Percentiles rank a stretch among this genome's conserved stretches.
Evolutionary conservation across 2,113 vertebrate species (phyloP).

Genomic region (Psilopsiagon aymara): DNA sequence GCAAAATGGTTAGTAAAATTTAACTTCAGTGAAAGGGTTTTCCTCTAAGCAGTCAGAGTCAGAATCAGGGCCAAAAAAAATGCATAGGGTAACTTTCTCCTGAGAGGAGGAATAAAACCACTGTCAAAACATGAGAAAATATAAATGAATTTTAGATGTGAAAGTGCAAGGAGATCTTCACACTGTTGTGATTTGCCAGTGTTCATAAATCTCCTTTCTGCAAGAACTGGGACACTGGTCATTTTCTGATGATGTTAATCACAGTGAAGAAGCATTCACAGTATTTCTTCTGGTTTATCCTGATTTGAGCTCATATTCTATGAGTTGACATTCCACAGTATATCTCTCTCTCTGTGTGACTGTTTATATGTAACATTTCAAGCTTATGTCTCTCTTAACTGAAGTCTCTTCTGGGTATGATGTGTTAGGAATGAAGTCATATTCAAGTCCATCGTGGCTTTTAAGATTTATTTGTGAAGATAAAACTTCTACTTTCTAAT

Average conservation of each 20-base stretch:
- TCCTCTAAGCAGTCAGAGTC: neutral
- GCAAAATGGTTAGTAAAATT: neutral
- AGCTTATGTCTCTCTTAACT: neutral
- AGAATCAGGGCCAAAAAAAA: neutral
- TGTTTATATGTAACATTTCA: neutral
- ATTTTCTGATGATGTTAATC: neutral
- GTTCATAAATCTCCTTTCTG: neutral
- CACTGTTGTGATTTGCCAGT: neutral
- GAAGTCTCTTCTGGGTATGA: neutral
- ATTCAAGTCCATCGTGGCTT: neutral
- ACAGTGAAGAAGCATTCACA: neutral
- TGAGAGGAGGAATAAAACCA: neutral
- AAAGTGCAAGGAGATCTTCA: neutral
- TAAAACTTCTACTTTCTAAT: neutral
- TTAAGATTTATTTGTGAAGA: neutral
- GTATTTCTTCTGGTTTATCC: neutral
- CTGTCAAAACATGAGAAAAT: neutral
- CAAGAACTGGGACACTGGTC: fast-evolving
- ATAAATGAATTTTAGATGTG: neutral
- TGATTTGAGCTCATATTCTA: neutral
- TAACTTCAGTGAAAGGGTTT: neutral
- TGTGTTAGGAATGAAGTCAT: neutral
- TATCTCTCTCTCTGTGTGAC: fast-evolving
- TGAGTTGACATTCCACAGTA: neutral
- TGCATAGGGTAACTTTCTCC: neutral